Base-by-base conservation (phyloP, 2,888 invertebrate species). In the Zhuqinia jingwanae region DNA sequence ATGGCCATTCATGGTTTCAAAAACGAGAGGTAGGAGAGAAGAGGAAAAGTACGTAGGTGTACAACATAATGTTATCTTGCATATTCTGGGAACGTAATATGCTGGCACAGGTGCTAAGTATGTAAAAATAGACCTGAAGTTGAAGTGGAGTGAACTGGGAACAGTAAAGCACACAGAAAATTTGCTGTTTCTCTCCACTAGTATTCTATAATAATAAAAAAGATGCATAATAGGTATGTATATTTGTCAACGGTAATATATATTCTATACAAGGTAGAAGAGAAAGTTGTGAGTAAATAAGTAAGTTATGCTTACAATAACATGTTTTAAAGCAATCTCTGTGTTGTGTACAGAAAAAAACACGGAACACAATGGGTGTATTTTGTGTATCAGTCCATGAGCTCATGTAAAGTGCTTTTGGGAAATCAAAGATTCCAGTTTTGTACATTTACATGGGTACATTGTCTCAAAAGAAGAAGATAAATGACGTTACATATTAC, bases 381-480 rank as follows among this genome's bases (percentile, higher is more conserved):
- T 36, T 36, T 36, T 3, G 36, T 6, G 36, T 36, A 36, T 36
- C 50, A 75, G 36, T 53, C n/a, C 22, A 58, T 63, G 82, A 63
- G 75, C 25, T 60, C 73, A 75, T 75, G 82, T 75, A 82, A 82
- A 82, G 82, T 82, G 82, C 82, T 82, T 82, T 82, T 75, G 82
- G 82, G 82, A 82, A 82, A 82, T 82, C 82, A 82, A 82, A 82
- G 82, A 82, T 82, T 60, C 82, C 47, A 20, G 75, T 75, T 75
- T 82, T 82, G 75, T 75, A 75, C 82, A 82, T 83, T 83, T 76
- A 77, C 83, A 83, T 68, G 76, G 83, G 65, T 83, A 83, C 77
- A 65, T 77, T 83, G 83, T 83, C 83, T 83, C 83, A 65, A 63
- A 76, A 83, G 83, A 82, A 82, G 82, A 83, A 83, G 83, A 83